Base-by-base conservation (phyloP, 2,888 invertebrate genomes). In the Synergus itoensis region DNA sequence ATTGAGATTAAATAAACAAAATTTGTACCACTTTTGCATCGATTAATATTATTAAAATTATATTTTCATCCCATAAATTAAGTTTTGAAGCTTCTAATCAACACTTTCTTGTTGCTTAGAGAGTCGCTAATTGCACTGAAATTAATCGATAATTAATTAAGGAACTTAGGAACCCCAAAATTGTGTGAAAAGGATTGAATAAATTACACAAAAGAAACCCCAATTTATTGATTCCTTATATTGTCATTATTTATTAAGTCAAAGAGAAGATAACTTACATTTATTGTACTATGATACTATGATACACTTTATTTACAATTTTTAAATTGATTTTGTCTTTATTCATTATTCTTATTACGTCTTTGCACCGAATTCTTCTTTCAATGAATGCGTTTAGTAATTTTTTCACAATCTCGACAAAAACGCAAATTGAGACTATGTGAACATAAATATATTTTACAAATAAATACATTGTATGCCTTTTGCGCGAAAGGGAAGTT, bases 191-290 rank as follows among this genome's bases (percentile, higher is more conserved):
- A 21, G 21, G 11, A 8, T 63, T 40, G 16, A 65, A 65, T 65
- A 18, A 65, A 41, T 65, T 36, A 4, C 16, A 43, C n/a, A 36
- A 43, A 65, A 43, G 9, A 0, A 65, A 65, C 1, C 8, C 18
- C 2, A 1, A 64, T 64, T 40, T 65, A 5, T 76, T 57, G 80
- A 77, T 86, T 83, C 43, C 80, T 79, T 89, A 90, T 90, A 90
- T 91, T 90, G 89, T 90, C 90, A 83, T 89, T 89, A 90, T 91
- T 91, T 91, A 90, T 91, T 90, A 88, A 87, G 87, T 88, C 89
- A 86, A 87, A 89, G 87, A 89, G 86, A 88, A 84, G 86, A 87
- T 90, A 87, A 89, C 89, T 90, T 90, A 91, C 88, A 88, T 88
- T 86, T 87, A 84, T 87, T 84, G 84, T 85, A 86, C 87, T 90